Evolutionary conservation across 2,888 invertebrate genomes (phyloP), one percentile per base, ranked within the genome.

Genomic region (Hedya salicella): DNA sequence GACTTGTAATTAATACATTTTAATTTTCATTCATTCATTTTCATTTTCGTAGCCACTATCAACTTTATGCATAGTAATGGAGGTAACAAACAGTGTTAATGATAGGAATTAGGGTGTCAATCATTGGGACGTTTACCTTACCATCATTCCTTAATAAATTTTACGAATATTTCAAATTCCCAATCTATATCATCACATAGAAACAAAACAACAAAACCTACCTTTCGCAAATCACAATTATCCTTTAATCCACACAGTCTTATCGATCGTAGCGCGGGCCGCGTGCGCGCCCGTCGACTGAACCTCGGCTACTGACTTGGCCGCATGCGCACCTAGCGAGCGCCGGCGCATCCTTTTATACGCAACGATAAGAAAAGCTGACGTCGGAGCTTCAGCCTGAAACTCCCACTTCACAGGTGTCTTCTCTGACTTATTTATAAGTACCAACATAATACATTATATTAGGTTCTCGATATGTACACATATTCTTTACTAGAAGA

Each of bases 281-380:
- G 30, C 62, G 63, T 17, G 30, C 48, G 36, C 49, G 17, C 63
- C 49, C 30, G 48, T 32, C 32, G 30, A 13, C 17, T 30, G 13
- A 21, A 25, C 25, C 6, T 14, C 30, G 14, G 40, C 40, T 11
- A 49, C 63, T 57, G 14, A 63, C 63, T 42, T 63, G 63, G 40
- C 40, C 39, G 54, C 17, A 25, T 14, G 17, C 16, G 36, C 40
- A 32, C 30, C 9, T n/a, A 13, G 25, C 16, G 8, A 5, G 50
- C 64, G 17, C 46, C 0, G 3, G 46, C 65, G 59, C 65, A 65
- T 65, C 65, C 64, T 65, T 65, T 60, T 65, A 65, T 65, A 64
- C 39, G 52, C 11, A n/a, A 16, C 9, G 64, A 59, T 52, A 65
- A 53, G 39, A 40, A 61, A 63, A 63, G 48, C 36, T 62, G 52